Evolutionary conservation across 1,140 invertebrate species (phyloP).

Genomic region (Zaprionus tsacasi): DNA sequence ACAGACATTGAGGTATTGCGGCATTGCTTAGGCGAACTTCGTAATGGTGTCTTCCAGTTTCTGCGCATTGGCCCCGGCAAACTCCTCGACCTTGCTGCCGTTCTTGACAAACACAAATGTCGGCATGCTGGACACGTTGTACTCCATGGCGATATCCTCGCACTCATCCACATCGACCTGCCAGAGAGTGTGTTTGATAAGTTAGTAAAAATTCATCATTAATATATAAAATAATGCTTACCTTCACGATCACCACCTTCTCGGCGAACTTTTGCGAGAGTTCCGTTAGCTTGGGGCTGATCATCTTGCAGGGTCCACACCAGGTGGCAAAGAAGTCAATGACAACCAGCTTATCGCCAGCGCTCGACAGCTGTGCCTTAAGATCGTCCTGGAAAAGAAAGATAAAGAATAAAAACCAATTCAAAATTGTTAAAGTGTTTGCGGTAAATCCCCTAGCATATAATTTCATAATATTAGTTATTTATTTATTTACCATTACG

Average conservation of each 20-base stretch:
- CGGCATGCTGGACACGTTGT: slow-evolving; percentile 95
- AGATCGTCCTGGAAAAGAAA: slow-evolving; percentile 88
- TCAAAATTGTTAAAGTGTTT: slow-evolving; percentile 3
- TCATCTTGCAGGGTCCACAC: slow-evolving; percentile 97
- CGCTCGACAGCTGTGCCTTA: slow-evolving; percentile 88
- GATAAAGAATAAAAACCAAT: slow-evolving; percentile 25
- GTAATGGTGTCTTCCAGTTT: slow-evolving; percentile 86
- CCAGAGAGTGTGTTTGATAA: slow-evolving; percentile 55
- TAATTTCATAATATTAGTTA: slow-evolving; percentile 9
- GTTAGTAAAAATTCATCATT: background rate
- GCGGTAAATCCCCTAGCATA: background rate
- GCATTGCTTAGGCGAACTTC: slow-evolving; percentile 46
- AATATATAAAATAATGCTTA: no score
- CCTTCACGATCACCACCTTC: slow-evolving; percentile 86
- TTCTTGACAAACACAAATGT: slow-evolving; percentile 96
- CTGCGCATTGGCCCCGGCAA: slow-evolving; percentile 92
- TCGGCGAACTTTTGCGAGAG: slow-evolving; percentile 86
- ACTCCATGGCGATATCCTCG: slow-evolving; percentile 92
- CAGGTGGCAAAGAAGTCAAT: slow-evolving; percentile 93
- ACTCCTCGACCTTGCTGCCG: slow-evolving; percentile 88
- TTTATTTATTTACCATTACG: background rate
- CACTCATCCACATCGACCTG: slow-evolving; percentile 96
- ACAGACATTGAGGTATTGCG: slow-evolving; percentile 20
- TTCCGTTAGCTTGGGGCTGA: slow-evolving; percentile 92
- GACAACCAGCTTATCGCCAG: slow-evolving; percentile 93